Conservation (phyloP, 2,113 vertebrate species). For the Gobiocypris rarus region DNA sequence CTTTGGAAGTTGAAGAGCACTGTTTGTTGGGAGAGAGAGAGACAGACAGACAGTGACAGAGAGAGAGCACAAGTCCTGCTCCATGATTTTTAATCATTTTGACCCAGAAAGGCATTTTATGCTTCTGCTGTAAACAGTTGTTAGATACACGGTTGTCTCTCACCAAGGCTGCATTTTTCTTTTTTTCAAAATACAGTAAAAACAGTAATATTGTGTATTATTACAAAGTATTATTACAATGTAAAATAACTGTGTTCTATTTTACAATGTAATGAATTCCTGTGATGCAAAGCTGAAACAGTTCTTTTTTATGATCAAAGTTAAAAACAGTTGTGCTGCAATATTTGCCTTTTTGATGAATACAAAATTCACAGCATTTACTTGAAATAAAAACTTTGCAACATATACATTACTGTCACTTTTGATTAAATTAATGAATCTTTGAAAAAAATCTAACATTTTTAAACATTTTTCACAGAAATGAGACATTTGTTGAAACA, state of each 20-base stretch:
- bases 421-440: not conserved
- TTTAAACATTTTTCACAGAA: not conserved
- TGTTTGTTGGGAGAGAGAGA: not conserved
- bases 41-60: not conserved
- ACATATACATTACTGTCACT: not conserved
- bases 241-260: not conserved
- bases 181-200: not conserved
- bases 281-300: not conserved
- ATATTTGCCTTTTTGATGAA: no score
- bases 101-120: not conserved
- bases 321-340: no score
- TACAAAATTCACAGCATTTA: not conserved
- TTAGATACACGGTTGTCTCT: not conserved
- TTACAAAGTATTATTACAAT: not conserved
- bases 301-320: no score
- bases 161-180: no score
- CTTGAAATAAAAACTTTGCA: not conserved
- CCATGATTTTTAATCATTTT: not conserved
- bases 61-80: not conserved
- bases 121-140: not conserved
- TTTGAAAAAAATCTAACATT: no score
- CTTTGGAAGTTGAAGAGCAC: not conserved
- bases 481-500: not conserved
- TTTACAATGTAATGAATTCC: not conserved
- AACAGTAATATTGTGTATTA: no score